phyloP scores from a whole-genome alignment of 2,797 vertebrate species.

The Telmatherina bonti region DNA sequence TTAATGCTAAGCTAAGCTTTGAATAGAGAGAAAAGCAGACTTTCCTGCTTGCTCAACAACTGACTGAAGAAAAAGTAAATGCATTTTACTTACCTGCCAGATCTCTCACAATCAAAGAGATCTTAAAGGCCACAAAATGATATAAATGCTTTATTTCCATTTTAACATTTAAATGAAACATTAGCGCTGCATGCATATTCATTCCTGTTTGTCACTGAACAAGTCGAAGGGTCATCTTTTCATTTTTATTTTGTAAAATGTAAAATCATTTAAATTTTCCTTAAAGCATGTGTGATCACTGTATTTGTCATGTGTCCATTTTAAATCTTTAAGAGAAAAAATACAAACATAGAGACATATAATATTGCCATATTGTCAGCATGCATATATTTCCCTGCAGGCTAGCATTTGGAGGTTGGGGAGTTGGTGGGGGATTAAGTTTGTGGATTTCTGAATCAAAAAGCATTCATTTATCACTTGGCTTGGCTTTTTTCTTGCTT shows the following conservation, averaged over 20 bases:
- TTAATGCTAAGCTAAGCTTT: neutral
- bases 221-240: too few relatives aligned
- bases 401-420: neutral
- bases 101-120: neutral
- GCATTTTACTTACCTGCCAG: neutral
- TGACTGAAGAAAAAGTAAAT: neutral
- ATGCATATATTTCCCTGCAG: neutral
- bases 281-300: too few relatives aligned
- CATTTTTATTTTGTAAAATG: too few relatives aligned
- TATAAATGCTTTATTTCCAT: neutral
- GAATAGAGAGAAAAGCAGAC: neutral
- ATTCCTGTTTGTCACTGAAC: neutral
- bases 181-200: neutral
- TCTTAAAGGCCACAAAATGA: neutral
- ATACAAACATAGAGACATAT: too few relatives aligned
- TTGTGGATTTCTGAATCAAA: neutral
- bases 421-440: neutral
- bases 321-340: too few relatives aligned
- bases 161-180: neutral
- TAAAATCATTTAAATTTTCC: too few relatives aligned
- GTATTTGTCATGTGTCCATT: too few relatives aligned
- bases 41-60: neutral
- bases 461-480: neutral
- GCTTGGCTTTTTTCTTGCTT: neutral
- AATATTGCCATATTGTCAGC: too few relatives aligned